phyloP scores from a whole-genome alignment of 2,113 vertebrate species.

The Myxocyprinus asiaticus region DNA sequence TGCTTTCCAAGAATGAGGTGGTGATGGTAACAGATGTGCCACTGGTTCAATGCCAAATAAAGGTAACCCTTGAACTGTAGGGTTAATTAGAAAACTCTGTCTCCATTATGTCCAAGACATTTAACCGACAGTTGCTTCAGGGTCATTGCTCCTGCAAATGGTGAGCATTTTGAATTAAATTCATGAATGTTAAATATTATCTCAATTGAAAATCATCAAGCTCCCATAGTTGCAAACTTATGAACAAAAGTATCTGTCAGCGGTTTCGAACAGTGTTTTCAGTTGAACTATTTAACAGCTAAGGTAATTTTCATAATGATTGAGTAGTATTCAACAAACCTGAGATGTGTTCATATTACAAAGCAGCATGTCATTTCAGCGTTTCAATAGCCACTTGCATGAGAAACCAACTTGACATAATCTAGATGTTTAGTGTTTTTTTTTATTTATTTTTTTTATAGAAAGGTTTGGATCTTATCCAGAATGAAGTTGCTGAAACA shows the following conservation, averaged over 20 bases:
- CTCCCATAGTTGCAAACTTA: no score
- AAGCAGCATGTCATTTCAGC: background rate
- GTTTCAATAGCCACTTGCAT: constrained; percentile 47
- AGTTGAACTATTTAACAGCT: no score
- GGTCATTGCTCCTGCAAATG: background rate
- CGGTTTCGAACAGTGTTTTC: no score
- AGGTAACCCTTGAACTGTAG: background rate
- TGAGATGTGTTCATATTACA: constrained; percentile 49
- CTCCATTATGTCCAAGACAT: no score
- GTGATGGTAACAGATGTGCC: background rate
- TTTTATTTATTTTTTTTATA: no score
- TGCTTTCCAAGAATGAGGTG: background rate
- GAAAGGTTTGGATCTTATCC: no score
- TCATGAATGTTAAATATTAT: background rate
- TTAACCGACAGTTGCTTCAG: no score
- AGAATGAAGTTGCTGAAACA: no score
- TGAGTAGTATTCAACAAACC: background rate
- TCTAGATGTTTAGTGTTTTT: constrained; percentile 9
- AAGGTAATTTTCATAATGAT: no score
- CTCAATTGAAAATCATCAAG: no score
- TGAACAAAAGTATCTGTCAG: no score
- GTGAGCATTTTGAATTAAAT: background rate
- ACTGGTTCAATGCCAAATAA: background rate
- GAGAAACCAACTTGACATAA: constrained; percentile 35
- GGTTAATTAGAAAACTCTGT: constrained; percentile 1